Conservation (phyloP, 2,888 invertebrate genomes). For the Philereme transversata region DNA sequence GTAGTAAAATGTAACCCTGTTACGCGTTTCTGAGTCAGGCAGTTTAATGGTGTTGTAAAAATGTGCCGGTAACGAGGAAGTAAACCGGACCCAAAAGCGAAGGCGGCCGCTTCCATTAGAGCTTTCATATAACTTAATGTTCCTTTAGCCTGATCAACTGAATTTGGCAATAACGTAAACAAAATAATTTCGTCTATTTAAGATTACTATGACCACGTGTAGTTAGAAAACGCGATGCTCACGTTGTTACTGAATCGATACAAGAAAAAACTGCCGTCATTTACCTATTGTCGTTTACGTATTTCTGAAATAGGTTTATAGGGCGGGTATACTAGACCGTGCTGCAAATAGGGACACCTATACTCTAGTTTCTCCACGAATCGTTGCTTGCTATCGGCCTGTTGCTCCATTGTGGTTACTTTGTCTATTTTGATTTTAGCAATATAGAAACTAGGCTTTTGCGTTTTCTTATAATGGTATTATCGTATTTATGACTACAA, state of each 20-base stretch:
- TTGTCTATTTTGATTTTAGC: constrained; percentile 9
- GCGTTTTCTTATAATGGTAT: not conserved
- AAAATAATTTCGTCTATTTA: not conserved
- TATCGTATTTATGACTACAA: too few species aligned
- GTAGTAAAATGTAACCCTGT: constrained; percentile 74
- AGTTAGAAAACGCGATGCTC: too few species aligned
- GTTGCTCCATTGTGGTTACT: constrained; percentile 21
- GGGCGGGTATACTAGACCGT: constrained; percentile 5
- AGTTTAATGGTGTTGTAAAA: constrained; percentile 78
- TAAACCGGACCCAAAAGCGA: constrained; percentile 61
- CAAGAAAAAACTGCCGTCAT: too few species aligned
- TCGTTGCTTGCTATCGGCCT: constrained; percentile 20
- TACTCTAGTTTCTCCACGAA: constrained; percentile 14
- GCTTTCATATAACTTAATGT: constrained; percentile 54
- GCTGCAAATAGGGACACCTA: not conserved
- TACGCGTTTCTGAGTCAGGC: constrained; percentile 64
- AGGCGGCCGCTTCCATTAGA: constrained; percentile 15
- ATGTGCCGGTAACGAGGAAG: constrained; percentile 74
- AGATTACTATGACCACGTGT: too few species aligned
- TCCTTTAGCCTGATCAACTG: not conserved
- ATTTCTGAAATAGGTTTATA: constrained; percentile 13
- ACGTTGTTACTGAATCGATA: too few species aligned
- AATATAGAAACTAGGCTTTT: not conserved
- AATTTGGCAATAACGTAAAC: not conserved
- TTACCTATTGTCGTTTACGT: too few species aligned